These are phyloP conservation scores for Drosophila busckii DNA, from an alignment of 1,140 invertebrate genomes.

Conservation along the genomic window DNA sequence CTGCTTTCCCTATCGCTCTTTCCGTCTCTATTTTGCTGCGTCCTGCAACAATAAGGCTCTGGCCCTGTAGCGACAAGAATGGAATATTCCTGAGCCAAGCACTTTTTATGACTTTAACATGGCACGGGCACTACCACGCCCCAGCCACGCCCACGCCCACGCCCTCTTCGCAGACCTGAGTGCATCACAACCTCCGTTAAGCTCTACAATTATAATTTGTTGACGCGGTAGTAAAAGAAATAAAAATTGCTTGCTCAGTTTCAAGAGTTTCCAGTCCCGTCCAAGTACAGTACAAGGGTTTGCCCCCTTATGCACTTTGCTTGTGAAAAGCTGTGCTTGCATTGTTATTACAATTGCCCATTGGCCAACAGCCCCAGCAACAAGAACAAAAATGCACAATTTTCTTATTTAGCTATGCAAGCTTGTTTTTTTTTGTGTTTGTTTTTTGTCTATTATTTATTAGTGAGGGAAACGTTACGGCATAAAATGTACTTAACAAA, in stretches of 20 bases:
- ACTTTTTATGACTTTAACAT: conserved; percentile 47
- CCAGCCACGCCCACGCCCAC: neutral
- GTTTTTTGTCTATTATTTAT: too few species aligned
- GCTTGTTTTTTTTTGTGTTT: too few species aligned
- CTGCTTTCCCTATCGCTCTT: too few species aligned
- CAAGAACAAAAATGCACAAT: too few species aligned
- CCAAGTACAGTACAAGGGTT: neutral
- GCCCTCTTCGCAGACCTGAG: neutral
- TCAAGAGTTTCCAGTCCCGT: conserved; percentile 4
- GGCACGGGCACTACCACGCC: conserved; percentile 41
- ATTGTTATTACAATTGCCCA: conserved; percentile 39
- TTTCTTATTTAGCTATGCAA: too few species aligned
- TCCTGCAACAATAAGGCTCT: too few species aligned
- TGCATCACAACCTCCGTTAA: neutral
- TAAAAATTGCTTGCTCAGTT: conserved; percentile 16
- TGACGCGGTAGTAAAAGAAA: conserved; percentile 27
- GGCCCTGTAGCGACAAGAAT: too few species aligned
- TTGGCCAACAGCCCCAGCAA: conserved; percentile 25
- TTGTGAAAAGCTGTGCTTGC: neutral
- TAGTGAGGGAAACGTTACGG: too few species aligned
- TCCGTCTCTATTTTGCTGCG: too few species aligned
- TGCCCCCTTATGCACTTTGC: conserved; percentile 26
- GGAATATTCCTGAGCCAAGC: conserved; percentile 2
- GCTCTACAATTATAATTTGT: conserved; percentile 55
- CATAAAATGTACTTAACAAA: too few species aligned